phyloP scores from a whole-genome alignment of 2,113 vertebrate genomes.

The Syngnathus typhle region DNA sequence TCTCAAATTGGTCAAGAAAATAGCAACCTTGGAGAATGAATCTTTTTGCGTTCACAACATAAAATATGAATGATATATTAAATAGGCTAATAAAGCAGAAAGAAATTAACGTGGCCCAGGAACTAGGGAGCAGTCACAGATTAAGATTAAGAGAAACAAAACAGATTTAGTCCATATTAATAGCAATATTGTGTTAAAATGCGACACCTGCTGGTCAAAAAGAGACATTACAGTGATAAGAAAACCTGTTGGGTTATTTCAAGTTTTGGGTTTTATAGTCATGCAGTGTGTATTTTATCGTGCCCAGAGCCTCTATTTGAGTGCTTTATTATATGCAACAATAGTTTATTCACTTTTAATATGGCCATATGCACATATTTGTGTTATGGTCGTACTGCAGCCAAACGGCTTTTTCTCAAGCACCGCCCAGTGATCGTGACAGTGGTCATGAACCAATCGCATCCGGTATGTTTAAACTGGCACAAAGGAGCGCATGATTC shows the following conservation, averaged over 20 bases:
- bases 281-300: no score
- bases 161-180: background rate
- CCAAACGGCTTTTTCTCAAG: constrained; percentile 3
- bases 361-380: no score
- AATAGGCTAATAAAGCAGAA: no score
- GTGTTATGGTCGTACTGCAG: no score
- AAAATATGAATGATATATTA: background rate
- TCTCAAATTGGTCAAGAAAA: background rate
- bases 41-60: background rate
- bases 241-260: background rate
- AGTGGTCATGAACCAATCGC: constrained; percentile 26
- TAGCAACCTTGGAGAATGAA: background rate
- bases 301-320: no score
- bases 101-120: no score
- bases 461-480: constrained; percentile 56
- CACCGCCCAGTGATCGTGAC: constrained; percentile 42
- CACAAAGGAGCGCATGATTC: constrained; percentile 10
- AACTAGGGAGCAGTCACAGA: no score
- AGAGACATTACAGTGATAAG: background rate
- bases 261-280: no score
- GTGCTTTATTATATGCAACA: no score
- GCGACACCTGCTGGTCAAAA: background rate
- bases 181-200: background rate
- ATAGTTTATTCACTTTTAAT: no score
- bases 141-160: background rate